phyloP scores from a whole-genome alignment of 2,888 invertebrate species.

The Antheraea yamamai region DNA sequence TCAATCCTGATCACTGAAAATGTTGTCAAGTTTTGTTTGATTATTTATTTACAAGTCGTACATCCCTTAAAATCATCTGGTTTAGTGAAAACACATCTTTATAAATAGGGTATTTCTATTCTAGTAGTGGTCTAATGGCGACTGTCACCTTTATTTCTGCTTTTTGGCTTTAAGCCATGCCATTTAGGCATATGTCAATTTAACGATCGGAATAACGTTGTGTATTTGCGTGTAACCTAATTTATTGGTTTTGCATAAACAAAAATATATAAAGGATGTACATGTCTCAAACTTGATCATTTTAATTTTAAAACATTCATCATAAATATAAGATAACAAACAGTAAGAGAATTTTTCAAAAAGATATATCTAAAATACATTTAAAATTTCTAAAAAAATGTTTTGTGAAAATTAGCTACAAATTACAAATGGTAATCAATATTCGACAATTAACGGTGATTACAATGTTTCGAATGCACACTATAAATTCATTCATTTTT shows the following conservation, averaged over 20 bases:
- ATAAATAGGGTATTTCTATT: slow-evolving; percentile 38
- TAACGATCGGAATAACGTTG: slow-evolving; percentile 31
- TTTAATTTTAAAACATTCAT: too few species aligned
- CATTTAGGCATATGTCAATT: slow-evolving; percentile 55
- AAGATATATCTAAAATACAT: background rate
- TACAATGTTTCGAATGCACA: background rate
- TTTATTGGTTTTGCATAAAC: slow-evolving; percentile 18
- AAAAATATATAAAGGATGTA: background rate
- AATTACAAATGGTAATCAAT: background rate
- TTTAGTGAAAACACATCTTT: slow-evolving; percentile 24
- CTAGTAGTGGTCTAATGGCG: slow-evolving; percentile 37
- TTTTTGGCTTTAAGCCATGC: slow-evolving; percentile 52
- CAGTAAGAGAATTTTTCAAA: background rate
- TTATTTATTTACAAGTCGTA: background rate
- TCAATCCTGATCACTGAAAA: background rate
- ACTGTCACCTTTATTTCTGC: slow-evolving; percentile 50
- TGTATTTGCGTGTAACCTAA: slow-evolving; percentile 23
- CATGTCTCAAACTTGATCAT: background rate
- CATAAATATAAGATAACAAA: background rate
- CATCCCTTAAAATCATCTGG: slow-evolving; percentile 17
- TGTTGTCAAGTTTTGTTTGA: background rate
- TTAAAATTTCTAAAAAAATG: background rate
- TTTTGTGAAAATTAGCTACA: background rate
- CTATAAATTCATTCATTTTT: background rate
- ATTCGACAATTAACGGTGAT: background rate